These are phyloP conservation scores for Cryptophagus acutangulus DNA, from an alignment of 2,888 invertebrate species.

Conservation along the genomic window DNA sequence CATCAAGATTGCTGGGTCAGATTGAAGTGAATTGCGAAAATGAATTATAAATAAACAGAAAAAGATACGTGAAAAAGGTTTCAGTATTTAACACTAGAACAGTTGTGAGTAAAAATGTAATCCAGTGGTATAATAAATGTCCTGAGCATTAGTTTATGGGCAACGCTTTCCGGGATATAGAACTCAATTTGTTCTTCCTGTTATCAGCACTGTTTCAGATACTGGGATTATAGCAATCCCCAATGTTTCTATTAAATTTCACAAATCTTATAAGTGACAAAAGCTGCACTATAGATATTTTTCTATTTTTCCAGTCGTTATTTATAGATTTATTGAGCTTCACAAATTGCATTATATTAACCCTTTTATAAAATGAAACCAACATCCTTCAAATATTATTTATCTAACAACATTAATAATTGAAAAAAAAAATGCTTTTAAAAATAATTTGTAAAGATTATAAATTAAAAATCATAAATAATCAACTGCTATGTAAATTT, in stretches of 20 bases:
- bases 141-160: conserved; percentile 26
- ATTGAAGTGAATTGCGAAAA: too few relatives aligned
- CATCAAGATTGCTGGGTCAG: too few relatives aligned
- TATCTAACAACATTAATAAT: too few relatives aligned
- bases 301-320: neutral
- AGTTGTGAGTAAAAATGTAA: conserved; percentile 20
- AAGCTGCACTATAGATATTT: neutral
- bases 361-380: too few relatives aligned
- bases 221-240: conserved; percentile 20
- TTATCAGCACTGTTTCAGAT: conserved; percentile 25
- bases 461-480: too few relatives aligned
- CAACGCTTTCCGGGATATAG: conserved; percentile 23
- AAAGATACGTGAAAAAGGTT: too few relatives aligned
- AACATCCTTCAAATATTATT: too few relatives aligned
- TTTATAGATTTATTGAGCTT: neutral
- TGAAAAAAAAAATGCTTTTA: too few relatives aligned
- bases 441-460: too few relatives aligned
- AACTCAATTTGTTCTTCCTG: conserved; percentile 27
- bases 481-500: too few relatives aligned
- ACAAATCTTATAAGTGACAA: conserved; percentile 13
- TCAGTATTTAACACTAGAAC: too few relatives aligned
- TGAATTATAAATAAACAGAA: too few relatives aligned
- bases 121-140: conserved; percentile 25
- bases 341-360: conserved; percentile 1
- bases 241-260: conserved; percentile 24